These are phyloP conservation scores for Pseudococcus viburni DNA, from an alignment of 2,888 invertebrate genomes.

Conservation along the genomic window DNA sequence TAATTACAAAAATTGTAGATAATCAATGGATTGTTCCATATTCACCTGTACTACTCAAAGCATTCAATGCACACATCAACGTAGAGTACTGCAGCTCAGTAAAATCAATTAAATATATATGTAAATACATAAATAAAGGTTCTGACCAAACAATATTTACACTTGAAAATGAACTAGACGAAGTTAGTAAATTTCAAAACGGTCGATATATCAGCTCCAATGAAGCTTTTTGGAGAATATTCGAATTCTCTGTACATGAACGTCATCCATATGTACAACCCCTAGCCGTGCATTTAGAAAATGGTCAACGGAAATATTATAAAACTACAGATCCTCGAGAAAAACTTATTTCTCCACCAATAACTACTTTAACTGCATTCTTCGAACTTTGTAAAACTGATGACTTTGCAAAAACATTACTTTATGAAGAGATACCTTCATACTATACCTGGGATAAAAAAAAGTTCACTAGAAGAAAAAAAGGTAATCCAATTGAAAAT, in stretches of 20 bases:
- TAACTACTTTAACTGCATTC: constrained; percentile 56
- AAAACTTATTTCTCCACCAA: constrained; percentile 37
- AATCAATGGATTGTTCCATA: constrained; percentile 69
- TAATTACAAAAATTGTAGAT: too few relatives aligned
- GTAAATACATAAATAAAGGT: constrained; percentile 70
- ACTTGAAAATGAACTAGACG: not conserved
- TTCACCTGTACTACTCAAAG: constrained; percentile 68
- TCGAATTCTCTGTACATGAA: constrained; percentile 69
- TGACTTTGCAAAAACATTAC: constrained; percentile 48
- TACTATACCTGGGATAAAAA: constrained; percentile 64
- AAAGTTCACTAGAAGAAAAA: constrained; percentile 58
- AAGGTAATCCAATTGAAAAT: constrained; percentile 45
- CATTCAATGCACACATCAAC: constrained; percentile 69
- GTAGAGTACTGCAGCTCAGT: constrained; percentile 71
- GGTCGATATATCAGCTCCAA: constrained; percentile 69
- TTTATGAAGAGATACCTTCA: constrained; percentile 55
- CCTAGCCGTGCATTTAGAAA: constrained; percentile 69
- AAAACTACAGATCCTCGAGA: not conserved
- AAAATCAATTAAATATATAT: constrained; percentile 71
- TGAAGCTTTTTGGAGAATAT: constrained; percentile 66
- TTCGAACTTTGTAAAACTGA: constrained; percentile 57
- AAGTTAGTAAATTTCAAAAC: not conserved
- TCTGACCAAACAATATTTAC: constrained; percentile 66
- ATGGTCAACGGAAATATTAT: constrained; percentile 67
- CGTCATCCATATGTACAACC: constrained; percentile 68